A percentile compares a stretch with the other conserved stretches of the same genome.
Evolutionary conservation across 2,113 vertebrate species (phyloP).

Genomic region (Lepisosteus oculatus): DNA sequence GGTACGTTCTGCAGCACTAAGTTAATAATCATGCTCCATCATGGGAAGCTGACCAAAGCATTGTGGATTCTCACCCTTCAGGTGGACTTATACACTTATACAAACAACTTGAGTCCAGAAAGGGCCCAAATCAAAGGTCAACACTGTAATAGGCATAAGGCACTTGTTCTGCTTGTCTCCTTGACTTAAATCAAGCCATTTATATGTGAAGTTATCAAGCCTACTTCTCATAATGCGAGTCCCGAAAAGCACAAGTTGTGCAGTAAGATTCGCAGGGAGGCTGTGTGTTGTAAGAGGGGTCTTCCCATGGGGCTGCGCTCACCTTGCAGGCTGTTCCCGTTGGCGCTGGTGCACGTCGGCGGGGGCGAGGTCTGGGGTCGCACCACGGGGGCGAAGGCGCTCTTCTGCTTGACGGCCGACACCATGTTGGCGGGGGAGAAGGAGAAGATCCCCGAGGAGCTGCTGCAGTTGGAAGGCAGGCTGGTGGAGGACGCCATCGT

Average conservation of each 20-base stretch:
- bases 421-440: slow-evolving; percentile 99
- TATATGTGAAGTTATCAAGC: too few relatives aligned
- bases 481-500: slow-evolving; percentile 96
- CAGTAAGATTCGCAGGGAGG: slow-evolving; percentile 1
- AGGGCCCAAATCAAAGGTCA: too few relatives aligned
- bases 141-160: too few relatives aligned
- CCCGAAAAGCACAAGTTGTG: neutral
- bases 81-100: too few relatives aligned
- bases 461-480: slow-evolving; percentile 95
- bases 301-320: slow-evolving; percentile 31
- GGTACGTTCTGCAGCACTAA: too few relatives aligned
- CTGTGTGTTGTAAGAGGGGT: slow-evolving; percentile 25
- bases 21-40: too few relatives aligned
- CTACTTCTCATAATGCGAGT: too few relatives aligned
- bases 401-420: slow-evolving; percentile 96
- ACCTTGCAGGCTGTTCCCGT: slow-evolving; percentile 96
- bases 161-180: too few relatives aligned
- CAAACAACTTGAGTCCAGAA: too few relatives aligned
- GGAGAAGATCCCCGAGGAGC: slow-evolving; percentile 95
- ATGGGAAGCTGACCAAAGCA: too few relatives aligned
- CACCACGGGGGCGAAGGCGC: slow-evolving; percentile 94
- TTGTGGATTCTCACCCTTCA: too few relatives aligned
- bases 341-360: slow-evolving; percentile 94
- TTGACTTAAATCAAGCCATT: too few relatives aligned
- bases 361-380: slow-evolving; percentile 93